A percentile compares a stretch with the other conserved stretches of the same genome.
phyloP scores from a whole-genome alignment of 2,113 vertebrate genomes.

The Isurus oxyrinchus region DNA sequence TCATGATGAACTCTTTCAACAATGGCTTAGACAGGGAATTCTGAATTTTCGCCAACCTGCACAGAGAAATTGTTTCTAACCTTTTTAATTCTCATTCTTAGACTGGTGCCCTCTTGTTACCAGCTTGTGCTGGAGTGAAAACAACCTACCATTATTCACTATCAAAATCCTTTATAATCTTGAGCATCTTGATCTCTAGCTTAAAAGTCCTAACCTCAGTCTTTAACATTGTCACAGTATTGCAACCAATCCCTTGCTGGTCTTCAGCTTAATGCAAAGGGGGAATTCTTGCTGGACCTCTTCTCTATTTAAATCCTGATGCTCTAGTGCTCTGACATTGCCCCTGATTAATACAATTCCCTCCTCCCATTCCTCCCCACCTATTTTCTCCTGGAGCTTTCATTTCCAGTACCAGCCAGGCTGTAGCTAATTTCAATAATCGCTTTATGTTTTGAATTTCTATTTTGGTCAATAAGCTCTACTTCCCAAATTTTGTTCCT shows the following conservation, averaged over 20 bases:
- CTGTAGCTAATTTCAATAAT: not conserved
- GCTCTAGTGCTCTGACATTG: not conserved
- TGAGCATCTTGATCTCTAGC: not conserved
- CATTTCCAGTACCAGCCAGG: not conserved
- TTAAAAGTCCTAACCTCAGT: not conserved
- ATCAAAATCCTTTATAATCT: not conserved
- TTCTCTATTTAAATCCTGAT: not conserved
- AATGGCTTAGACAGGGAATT: not conserved
- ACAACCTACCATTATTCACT: not conserved
- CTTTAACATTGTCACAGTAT: not conserved
- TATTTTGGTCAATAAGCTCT: not conserved
- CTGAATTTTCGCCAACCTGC: not conserved
- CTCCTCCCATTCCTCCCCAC: not conserved
- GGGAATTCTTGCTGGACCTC: not conserved
- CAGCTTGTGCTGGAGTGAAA: not conserved
- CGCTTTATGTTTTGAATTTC: not conserved
- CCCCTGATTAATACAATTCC: not conserved
- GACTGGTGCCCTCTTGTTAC: not conserved
- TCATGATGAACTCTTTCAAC: not conserved
- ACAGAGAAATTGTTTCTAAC: not conserved
- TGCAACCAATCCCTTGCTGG: not conserved
- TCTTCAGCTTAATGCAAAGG: not conserved
- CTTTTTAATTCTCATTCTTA: not conserved
- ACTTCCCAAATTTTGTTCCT: not conserved
- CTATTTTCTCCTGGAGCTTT: not conserved